Conservation (phyloP, 2,888 invertebrate genomes). For the Drosophila heteroneura region DNA sequence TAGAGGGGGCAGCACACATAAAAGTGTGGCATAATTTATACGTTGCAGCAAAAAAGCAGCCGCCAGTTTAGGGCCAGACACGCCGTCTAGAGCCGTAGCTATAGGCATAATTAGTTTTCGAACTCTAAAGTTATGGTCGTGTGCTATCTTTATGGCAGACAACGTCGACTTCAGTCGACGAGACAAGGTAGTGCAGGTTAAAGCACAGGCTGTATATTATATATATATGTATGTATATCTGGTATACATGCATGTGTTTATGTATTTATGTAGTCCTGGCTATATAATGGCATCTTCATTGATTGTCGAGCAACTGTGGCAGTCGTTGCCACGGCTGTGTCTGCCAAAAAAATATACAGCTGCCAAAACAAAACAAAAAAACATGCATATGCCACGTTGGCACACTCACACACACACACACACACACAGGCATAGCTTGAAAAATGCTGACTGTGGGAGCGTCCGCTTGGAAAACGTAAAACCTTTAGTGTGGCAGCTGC, state of each 20-base stretch:
- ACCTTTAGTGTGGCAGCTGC: conserved; percentile 55
- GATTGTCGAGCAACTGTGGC: conserved; percentile 54
- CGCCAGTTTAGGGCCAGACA: conserved; percentile 29
- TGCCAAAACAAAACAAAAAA: conserved; percentile 30
- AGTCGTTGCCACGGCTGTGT: conserved; percentile 50
- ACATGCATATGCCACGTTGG: conserved; percentile 59
- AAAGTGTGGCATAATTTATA: conserved; percentile 71
- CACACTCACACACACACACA: conserved; percentile 16
- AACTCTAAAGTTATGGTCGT: conserved; percentile 79
- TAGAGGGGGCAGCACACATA: conserved; percentile 20
- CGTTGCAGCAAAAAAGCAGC: conserved; percentile 61
- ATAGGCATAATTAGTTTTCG: conserved; percentile 84
- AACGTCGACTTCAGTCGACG: conserved; percentile 28
- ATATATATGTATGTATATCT: background rate
- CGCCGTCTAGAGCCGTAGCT: conserved; percentile 61
- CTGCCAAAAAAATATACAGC: conserved; percentile 54
- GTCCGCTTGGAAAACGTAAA: conserved; percentile 66
- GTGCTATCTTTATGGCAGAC: conserved; percentile 76
- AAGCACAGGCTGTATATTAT: background rate
- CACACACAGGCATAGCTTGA: conserved; percentile 17
- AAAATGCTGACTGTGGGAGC: conserved; percentile 74
- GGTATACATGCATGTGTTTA: background rate
- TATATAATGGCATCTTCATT: conserved; percentile 53
- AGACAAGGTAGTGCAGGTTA: conserved; percentile 40
- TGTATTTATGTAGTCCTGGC: conserved; percentile 31